Evolutionary conservation across 2,113 vertebrate species (phyloP).

Genomic region (Protobothrops mucrosquamatus): DNA sequence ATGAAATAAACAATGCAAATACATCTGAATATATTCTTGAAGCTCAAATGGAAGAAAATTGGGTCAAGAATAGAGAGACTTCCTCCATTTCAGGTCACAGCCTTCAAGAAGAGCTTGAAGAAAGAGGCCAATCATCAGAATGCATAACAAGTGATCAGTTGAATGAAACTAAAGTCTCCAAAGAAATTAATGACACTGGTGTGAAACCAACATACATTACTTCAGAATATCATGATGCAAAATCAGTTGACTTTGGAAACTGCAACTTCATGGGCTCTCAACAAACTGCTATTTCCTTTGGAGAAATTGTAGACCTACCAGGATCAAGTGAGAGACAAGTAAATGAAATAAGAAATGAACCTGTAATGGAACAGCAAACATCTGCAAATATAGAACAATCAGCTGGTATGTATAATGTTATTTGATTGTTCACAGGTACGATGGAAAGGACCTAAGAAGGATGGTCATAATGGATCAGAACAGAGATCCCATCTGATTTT

Average conservation of each 20-base stretch:
- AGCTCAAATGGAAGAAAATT: slow-evolving; percentile 42
- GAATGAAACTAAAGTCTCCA: slow-evolving; percentile 59
- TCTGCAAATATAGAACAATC: slow-evolving; percentile 24
- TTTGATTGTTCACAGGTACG: neutral
- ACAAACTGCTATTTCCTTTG: slow-evolving; percentile 35
- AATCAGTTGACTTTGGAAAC: slow-evolving; percentile 65
- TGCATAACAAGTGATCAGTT: slow-evolving; percentile 38
- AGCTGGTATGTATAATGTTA: slow-evolving; percentile 52
- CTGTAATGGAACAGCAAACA: slow-evolving; percentile 19
- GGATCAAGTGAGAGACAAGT: slow-evolving; percentile 23
- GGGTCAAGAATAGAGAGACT: slow-evolving; percentile 51
- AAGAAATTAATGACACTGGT: slow-evolving; percentile 72
- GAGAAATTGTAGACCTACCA: slow-evolving; percentile 20
- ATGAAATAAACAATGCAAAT: slow-evolving; percentile 42
- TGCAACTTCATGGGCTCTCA: slow-evolving; percentile 65
- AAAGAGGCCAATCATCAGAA: slow-evolving; percentile 42
- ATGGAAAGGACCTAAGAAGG: neutral
- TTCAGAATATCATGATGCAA: slow-evolving; percentile 82
- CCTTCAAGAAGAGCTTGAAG: slow-evolving; percentile 33
- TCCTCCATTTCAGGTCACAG: slow-evolving; percentile 21
- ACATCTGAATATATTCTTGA: slow-evolving; percentile 46
- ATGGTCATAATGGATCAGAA: neutral
- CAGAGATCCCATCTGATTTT: neutral
- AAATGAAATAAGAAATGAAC: slow-evolving; percentile 27
- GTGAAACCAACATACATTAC: slow-evolving; percentile 77